phyloP scores from a whole-genome alignment of 2,113 vertebrate species.

The Cromileptes altivelis region DNA sequence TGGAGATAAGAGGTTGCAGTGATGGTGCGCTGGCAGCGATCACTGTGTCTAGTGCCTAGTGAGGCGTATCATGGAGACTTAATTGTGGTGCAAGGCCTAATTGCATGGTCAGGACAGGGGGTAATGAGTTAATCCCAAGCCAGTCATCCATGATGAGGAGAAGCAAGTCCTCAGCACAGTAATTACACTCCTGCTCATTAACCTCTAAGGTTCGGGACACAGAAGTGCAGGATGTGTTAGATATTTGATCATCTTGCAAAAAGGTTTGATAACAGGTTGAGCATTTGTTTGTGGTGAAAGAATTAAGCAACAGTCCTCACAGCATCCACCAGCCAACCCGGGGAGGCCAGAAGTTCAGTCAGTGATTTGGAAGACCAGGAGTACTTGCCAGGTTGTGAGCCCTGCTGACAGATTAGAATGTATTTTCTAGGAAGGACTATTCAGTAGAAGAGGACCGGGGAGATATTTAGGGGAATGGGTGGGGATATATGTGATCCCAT shows the following conservation, averaged over 20 bases:
- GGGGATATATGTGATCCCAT: slow-evolving; percentile 60
- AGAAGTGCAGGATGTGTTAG: slow-evolving; percentile 6
- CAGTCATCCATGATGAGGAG: slow-evolving; percentile 76
- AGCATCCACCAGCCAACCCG: slow-evolving; percentile 24
- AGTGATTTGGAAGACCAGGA: slow-evolving; percentile 22
- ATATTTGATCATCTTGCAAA: slow-evolving; percentile 23
- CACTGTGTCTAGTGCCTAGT: slow-evolving; percentile 56
- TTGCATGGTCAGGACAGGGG: slow-evolving; percentile 74
- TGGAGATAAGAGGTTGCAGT: slow-evolving; percentile 57
- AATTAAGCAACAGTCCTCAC: slow-evolving; percentile 10
- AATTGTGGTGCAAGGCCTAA: slow-evolving; percentile 79
- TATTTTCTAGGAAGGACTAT: slow-evolving; percentile 57
- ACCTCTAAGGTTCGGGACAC: slow-evolving; percentile 57
- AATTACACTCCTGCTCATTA: slow-evolving; percentile 76
- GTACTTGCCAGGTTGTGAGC: slow-evolving; percentile 61
- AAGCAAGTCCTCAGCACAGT: slow-evolving; percentile 66
- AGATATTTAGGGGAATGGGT: slow-evolving; percentile 57
- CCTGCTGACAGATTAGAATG: slow-evolving; percentile 72
- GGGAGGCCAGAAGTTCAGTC: slow-evolving; percentile 34
- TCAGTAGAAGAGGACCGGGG: slow-evolving; percentile 41
- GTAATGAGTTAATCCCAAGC: slow-evolving; percentile 79
- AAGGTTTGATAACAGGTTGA: slow-evolving; percentile 9
- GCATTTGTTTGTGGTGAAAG: slow-evolving; percentile 3
- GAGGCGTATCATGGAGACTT: slow-evolving; percentile 69
- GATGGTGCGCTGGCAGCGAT: slow-evolving; percentile 61